phyloP scores from a whole-genome alignment of 2,888 invertebrate species.

The Drosophila buzzatii region DNA sequence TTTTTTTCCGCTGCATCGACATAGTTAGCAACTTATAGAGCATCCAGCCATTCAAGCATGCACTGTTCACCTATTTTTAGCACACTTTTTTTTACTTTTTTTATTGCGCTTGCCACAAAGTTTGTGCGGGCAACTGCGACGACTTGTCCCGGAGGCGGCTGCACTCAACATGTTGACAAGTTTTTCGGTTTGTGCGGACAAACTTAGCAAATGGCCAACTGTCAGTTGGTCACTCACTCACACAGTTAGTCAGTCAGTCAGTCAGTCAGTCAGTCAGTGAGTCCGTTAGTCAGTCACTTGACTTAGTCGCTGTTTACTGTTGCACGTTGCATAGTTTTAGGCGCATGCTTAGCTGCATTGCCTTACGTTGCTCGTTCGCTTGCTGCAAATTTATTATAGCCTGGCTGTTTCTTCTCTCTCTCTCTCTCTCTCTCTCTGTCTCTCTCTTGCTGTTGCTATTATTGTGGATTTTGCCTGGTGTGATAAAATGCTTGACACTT shows the following conservation, averaged over 20 bases:
- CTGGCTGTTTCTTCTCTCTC: conserved; percentile 15
- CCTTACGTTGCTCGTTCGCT: conserved; percentile 33
- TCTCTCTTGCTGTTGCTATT: conserved; percentile 29
- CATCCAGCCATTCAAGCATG: conserved; percentile 1
- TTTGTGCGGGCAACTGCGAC: conserved; percentile 56
- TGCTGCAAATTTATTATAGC: conserved; percentile 60
- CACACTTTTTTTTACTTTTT: conserved; percentile 3
- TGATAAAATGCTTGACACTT: conserved; percentile 81
- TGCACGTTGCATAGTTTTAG: conserved; percentile 64
- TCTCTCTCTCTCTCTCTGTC: not conserved
- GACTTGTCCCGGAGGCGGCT: conserved; percentile 52
- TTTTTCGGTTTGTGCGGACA: conserved; percentile 56
- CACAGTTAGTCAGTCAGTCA: conserved; percentile 24
- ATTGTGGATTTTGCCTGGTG: conserved; percentile 55
- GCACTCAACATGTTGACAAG: conserved; percentile 78
- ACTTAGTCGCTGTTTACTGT: conserved; percentile 49
- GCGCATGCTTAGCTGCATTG: conserved; percentile 65
- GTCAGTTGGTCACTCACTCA: conserved; percentile 46
- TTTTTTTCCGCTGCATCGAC: not conserved
- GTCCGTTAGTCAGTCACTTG: conserved; percentile 4
- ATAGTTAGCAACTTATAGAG: not conserved
- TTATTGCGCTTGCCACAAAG: conserved; percentile 35
- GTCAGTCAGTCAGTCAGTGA: conserved; percentile 39
- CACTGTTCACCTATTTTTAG: not conserved
- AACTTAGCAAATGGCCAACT: conserved; percentile 66